Conservation (phyloP, 2,888 invertebrate genomes). For the Actias luna region DNA sequence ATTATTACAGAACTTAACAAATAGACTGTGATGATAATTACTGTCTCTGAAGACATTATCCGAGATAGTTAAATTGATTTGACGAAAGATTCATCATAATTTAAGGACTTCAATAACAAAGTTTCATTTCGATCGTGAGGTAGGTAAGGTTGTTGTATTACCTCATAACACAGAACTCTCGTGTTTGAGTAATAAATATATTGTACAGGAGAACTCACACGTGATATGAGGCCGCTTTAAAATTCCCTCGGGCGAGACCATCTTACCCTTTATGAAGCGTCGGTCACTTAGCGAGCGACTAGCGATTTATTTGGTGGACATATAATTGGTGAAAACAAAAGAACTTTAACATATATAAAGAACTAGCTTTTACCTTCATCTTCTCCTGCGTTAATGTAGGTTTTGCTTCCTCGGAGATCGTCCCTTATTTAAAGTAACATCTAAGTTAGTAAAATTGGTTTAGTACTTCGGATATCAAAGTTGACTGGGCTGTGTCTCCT, state of each 20-base stretch:
- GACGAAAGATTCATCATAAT: not conserved
- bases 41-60: not conserved
- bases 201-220: conserved; percentile 25
- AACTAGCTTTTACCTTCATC: no score
- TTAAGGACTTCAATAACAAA: not conserved
- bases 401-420: no score
- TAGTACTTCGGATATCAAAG: no score
- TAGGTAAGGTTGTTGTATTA: not conserved
- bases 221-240: conserved; percentile 41
- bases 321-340: no score
- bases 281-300: conserved; percentile 22
- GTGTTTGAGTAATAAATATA: conserved; percentile 17
- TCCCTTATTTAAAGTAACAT: no score
- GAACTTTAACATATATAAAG: no score
- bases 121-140: not conserved
- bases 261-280: conserved; percentile 33
- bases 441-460: no score
- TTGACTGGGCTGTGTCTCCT: no score
- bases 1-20: no score
- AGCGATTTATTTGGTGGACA: conserved; percentile 16
- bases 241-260: conserved; percentile 45
- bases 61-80: not conserved
- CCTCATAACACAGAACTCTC: not conserved
- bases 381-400: no score
- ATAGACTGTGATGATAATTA: no score